Conservation (phyloP, 2,888 invertebrate genomes). For the Microdon myrmicae region DNA sequence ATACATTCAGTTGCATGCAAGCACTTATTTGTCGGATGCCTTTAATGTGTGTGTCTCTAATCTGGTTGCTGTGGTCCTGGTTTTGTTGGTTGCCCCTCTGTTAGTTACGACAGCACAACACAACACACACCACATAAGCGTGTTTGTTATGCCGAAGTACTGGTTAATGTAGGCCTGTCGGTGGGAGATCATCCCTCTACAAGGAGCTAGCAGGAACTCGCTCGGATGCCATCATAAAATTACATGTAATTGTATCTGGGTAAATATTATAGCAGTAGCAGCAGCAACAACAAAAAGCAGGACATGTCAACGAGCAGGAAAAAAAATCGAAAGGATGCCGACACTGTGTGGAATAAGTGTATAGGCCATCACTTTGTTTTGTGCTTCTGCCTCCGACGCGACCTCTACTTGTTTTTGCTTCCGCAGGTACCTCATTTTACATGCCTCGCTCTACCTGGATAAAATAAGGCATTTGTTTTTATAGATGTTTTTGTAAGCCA, state of each 20-base stretch:
- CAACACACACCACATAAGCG: conserved; percentile 2
- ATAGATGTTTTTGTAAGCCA: conserved; percentile 51
- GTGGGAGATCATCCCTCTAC: conserved; percentile 44
- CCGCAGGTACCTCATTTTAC: conserved; percentile 24
- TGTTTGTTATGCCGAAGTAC: conserved; percentile 2
- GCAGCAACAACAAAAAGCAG: conserved; percentile 7
- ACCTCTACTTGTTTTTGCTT: conserved; percentile 16
- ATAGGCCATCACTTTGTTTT: conserved; percentile 41
- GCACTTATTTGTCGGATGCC: conserved; percentile 37
- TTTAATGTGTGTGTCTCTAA: conserved; percentile 40
- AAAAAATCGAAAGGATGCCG: conserved; percentile 42
- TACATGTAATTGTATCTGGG: conserved; percentile 51
- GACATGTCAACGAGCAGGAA: no score
- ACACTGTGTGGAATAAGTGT: conserved; percentile 34
- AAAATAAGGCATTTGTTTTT: conserved; percentile 44
- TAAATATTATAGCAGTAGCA: conserved; percentile 44
- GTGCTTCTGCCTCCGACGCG: conserved; percentile 25
- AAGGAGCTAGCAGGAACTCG: conserved; percentile 31
- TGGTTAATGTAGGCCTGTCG: conserved; percentile 30
- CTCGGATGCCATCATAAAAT: conserved; percentile 45
- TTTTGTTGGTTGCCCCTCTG: conserved; percentile 18
- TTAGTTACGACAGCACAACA: conserved; percentile 12
- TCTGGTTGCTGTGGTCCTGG: conserved; percentile 28
- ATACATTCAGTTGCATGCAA: conserved; percentile 22
- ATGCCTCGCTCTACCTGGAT: neutral